Evolutionary conservation across 2,113 vertebrate genomes (phyloP), one percentile per base, ranked within the genome.

Genomic region (Todiramphus chloris): DNA sequence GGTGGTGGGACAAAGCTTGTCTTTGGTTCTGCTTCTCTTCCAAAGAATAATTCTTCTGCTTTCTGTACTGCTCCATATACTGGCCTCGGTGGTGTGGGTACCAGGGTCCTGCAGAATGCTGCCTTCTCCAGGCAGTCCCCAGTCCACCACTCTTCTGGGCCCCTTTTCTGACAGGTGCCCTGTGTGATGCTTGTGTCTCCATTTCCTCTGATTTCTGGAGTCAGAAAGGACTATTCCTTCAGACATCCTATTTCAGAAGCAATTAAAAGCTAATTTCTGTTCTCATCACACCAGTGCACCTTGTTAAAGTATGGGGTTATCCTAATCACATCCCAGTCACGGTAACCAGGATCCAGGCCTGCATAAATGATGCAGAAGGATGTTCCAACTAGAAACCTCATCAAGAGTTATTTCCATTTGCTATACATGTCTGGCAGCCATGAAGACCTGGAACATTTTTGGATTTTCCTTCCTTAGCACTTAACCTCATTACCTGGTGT

Each of bases 311-410:
- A 5, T 16, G 9, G 72, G 48, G 16, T n/a, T 55, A 1, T 51
- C 25, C 31, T 44, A 72, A 46, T 39, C 67, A 31, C 44, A 37
- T 13, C 39, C 39, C 5, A 1, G 19, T 15, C 41, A 81, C 59
- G 14, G 19, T 27, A 39, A 69, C 30, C 50, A 43, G 35, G 44
- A 73, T 39, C 30, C 0, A 2, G 33, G 17, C 56, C 30, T 53
- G 23, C 35, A 83, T 27, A 41, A 69, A 2, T 14, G 39, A 53
- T 28, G 18, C 24, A 14, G 75, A 63, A 67, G 13, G 0, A 0
- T 6, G 10, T 62, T 79, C 24, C 39, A 75, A 12, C 6, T 30
- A 83, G 33, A 83, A 83, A 59, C 25, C 33, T 55, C 66, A 51
- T 14, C 39, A 33, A 48, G 70, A 60, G 24, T n/a, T 80, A 23